phyloP scores from a whole-genome alignment of 2,888 invertebrate species.

The Taenaris catops region DNA sequence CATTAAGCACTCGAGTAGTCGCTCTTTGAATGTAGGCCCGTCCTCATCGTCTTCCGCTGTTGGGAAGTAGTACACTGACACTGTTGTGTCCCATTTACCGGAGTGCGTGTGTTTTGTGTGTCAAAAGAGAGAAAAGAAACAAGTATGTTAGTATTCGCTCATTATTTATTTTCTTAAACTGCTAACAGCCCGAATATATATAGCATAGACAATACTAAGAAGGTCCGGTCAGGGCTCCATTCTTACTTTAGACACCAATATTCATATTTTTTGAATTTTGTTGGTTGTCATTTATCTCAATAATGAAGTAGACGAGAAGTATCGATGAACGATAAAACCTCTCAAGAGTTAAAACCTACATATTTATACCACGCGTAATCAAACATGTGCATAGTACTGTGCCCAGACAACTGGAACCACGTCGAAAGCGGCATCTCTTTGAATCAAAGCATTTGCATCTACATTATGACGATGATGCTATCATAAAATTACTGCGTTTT shows the following conservation, averaged over 20 bases:
- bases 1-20: constrained; percentile 85
- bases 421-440: constrained; percentile 34
- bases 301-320: constrained; percentile 13
- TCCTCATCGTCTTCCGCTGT: constrained; percentile 91
- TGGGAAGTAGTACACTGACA: constrained; percentile 98
- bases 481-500: constrained; percentile 13
- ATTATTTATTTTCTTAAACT: constrained; percentile 42
- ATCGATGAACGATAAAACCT: no score
- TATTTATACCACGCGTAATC: constrained; percentile 28
- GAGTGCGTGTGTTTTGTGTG: constrained; percentile 64
- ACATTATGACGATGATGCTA: constrained; percentile 29
- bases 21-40: constrained; percentile 93
- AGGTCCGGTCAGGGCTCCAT: constrained; percentile 1
- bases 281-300: constrained; percentile 71
- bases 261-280: constrained; percentile 72
- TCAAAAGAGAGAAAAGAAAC: constrained; percentile 66
- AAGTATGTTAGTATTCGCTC: constrained; percentile 78
- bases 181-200: constrained; percentile 26
- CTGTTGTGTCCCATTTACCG: constrained; percentile 89
- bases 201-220: constrained; percentile 11
- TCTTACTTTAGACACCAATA: constrained; percentile 47
- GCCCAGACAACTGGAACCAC: constrained; percentile 48
- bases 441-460: constrained; percentile 18
- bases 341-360: neutral
- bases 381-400: constrained; percentile 41